These are phyloP conservation scores for Echiichthys vipera DNA, from an alignment of 2,797 vertebrate species.

Conservation along the genomic window DNA sequence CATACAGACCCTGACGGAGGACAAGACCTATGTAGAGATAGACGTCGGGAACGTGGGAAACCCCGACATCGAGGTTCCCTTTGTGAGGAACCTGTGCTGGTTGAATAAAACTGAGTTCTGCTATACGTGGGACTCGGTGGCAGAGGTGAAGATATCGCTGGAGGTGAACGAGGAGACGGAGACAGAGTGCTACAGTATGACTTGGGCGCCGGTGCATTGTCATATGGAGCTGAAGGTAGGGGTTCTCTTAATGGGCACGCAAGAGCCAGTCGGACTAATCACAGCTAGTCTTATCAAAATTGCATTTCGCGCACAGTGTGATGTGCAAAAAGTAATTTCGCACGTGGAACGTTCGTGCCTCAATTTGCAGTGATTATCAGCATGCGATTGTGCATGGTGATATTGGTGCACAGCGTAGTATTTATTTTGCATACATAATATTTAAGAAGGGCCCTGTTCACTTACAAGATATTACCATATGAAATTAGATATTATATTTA, in stretches of 20 bases:
- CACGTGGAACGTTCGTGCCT: neutral
- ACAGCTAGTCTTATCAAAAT: neutral
- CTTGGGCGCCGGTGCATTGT: conserved; percentile 90
- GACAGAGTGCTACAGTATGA: conserved; percentile 90
- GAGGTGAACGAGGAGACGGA: conserved; percentile 79
- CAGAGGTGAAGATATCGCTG: conserved; percentile 88
- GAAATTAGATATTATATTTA: too few relatives aligned
- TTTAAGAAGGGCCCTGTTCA: neutral
- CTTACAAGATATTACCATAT: too few relatives aligned
- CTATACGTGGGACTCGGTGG: conserved; percentile 91
- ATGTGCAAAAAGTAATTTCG: neutral
- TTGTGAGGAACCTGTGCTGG: conserved; percentile 91
- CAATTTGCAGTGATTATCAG: neutral
- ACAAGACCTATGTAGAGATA: conserved; percentile 87
- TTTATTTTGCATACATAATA: too few relatives aligned
- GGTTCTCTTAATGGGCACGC: neutral
- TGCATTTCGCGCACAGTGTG: neutral
- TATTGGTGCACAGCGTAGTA: neutral
- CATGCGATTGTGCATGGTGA: neutral
- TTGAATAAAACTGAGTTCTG: conserved; percentile 92
- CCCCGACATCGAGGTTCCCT: conserved; percentile 87
- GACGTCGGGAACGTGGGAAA: conserved; percentile 85
- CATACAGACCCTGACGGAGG: conserved; percentile 87
- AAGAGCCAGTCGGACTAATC: neutral
- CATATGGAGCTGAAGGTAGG: conserved; percentile 90